phyloP scores from a whole-genome alignment of 2,888 invertebrate genomes.

The Ganaspis brasiliensis region DNA sequence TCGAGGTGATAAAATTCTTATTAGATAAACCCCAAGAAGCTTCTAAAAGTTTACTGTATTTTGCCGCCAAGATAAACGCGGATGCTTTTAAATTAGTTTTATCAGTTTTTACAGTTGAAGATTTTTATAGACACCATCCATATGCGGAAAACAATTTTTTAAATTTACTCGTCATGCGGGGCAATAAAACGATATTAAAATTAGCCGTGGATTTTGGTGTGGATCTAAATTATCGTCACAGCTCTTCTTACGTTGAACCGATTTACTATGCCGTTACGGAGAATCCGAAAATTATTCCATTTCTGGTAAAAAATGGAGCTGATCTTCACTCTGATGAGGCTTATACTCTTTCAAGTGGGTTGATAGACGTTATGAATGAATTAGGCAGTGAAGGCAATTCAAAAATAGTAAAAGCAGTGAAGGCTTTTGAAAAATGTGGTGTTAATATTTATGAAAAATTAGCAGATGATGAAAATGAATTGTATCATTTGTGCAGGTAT shows the following conservation, averaged over 20 bases:
- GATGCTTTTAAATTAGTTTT: background rate
- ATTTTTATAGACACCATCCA: background rate
- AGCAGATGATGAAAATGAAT: too few relatives aligned
- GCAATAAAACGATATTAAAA: background rate
- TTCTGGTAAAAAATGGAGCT: background rate
- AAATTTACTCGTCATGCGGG: background rate
- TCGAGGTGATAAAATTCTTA: too few relatives aligned
- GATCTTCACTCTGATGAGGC: background rate
- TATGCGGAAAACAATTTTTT: background rate
- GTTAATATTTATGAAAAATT: background rate
- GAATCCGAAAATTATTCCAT: background rate
- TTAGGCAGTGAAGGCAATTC: background rate
- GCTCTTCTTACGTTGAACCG: background rate
- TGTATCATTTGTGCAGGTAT: too few relatives aligned
- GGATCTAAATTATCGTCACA: background rate
- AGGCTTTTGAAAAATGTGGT: too few relatives aligned
- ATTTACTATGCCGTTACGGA: background rate
- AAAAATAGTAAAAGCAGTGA: background rate
- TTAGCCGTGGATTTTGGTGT: background rate
- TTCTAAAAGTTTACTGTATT: too few relatives aligned
- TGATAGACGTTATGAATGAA: background rate
- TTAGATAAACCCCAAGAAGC: too few relatives aligned
- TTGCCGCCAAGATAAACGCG: too few relatives aligned
- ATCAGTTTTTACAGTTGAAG: background rate
- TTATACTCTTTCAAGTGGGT: too few relatives aligned